These are phyloP conservation scores for Litoditis marina DNA, from an alignment of 2,888 invertebrate genomes.

Conservation along the genomic window DNA sequence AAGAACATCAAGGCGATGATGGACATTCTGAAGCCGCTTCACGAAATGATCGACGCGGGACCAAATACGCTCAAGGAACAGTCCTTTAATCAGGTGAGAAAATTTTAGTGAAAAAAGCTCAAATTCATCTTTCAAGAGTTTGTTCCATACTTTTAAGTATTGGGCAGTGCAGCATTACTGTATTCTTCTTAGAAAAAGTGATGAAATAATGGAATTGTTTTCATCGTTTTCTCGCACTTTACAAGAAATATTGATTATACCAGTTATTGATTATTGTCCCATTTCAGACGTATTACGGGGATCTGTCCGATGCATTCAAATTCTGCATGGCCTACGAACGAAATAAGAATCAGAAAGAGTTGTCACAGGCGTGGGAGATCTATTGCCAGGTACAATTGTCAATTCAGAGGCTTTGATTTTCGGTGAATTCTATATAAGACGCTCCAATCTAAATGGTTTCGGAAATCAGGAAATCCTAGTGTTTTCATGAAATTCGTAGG, in stretches of 20 bases:
- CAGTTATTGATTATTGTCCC: slow-evolving; percentile 2
- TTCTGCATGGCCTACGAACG: slow-evolving; percentile 87
- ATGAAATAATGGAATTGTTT: not conserved
- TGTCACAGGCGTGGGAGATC: slow-evolving; percentile 92
- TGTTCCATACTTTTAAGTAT: not conserved
- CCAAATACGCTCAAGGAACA: slow-evolving; percentile 94
- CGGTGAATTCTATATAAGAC: no score
- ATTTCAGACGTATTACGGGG: slow-evolving; percentile 79
- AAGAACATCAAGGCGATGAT: slow-evolving; percentile 94
- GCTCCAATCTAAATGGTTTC: no score
- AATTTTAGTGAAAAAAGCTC: no score
- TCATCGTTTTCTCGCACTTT: not conserved
- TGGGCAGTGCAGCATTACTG: not conserved
- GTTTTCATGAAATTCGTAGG: no score
- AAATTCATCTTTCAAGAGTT: no score
- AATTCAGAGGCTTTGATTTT: no score
- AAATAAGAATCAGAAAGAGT: slow-evolving; percentile 80
- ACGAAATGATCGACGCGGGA: slow-evolving; percentile 86
- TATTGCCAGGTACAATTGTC: slow-evolving; percentile 81
- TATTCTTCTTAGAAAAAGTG: not conserved
- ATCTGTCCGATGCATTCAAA: slow-evolving; percentile 87
- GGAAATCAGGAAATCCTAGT: no score
- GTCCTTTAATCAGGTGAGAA: slow-evolving; percentile 78
- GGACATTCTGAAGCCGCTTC: slow-evolving; percentile 86
- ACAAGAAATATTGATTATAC: slow-evolving; percentile 3